Evolutionary conservation across 2,888 invertebrate genomes (phyloP).

Genomic region (Bellardia pandia): DNA sequence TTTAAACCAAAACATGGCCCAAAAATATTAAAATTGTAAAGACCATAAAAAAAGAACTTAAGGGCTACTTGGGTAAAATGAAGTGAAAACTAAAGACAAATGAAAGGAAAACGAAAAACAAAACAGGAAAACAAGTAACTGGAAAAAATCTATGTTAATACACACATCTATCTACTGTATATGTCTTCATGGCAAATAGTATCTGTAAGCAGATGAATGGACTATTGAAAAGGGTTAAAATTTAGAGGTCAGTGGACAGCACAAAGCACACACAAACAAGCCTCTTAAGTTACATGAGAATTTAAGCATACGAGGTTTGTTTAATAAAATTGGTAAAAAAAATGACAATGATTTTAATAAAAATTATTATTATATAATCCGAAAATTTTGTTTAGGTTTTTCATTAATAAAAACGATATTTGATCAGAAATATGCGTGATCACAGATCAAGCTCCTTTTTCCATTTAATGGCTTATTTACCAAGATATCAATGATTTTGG

Average conservation of each 20-base stretch:
- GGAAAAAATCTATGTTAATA: background rate
- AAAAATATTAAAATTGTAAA: background rate
- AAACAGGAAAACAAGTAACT: background rate
- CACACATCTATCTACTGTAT: background rate
- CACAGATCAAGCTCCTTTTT: no score
- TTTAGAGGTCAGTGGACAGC: constrained; percentile 21
- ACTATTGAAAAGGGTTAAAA: constrained; percentile 33
- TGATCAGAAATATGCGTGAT: no score
- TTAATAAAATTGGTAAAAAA: no score
- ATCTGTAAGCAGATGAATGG: constrained; percentile 5
- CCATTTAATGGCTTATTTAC: no score
- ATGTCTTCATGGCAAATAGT: background rate
- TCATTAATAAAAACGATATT: no score
- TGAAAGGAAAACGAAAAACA: background rate
- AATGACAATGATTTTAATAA: no score
- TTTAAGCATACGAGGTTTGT: background rate
- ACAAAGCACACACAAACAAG: background rate
- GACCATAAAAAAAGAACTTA: constrained; percentile 10
- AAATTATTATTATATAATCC: no score
- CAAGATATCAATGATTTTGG: no score
- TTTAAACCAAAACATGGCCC: constrained; percentile 2
- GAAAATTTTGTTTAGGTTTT: no score
- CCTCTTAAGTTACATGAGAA: background rate
- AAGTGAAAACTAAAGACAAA: constrained; percentile 8
- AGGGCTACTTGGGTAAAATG: constrained; percentile 7